These are phyloP conservation scores for Mus pahari DNA, from an alignment of 2,113 vertebrate species.

Conservation along the genomic window DNA sequence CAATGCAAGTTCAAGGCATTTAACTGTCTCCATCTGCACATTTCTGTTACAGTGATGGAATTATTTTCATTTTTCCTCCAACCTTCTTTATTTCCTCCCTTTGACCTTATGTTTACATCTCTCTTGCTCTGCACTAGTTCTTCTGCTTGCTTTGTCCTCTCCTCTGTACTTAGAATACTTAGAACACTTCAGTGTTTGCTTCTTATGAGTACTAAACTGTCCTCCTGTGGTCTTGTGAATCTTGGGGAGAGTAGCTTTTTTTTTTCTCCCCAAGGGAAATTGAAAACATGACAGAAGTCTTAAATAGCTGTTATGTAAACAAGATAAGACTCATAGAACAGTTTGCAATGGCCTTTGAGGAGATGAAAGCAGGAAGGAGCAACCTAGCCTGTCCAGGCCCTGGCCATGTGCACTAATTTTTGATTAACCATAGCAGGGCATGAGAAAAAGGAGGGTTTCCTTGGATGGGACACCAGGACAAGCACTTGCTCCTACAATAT, in stretches of 20 bases:
- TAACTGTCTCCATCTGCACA: background rate
- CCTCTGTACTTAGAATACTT: background rate
- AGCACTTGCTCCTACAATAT: background rate
- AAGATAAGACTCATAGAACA: slow-evolving; percentile 32
- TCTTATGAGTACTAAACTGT: slow-evolving; percentile 40
- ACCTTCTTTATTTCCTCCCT: background rate
- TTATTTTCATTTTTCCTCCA: background rate
- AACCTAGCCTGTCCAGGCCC: background rate
- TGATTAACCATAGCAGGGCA: background rate
- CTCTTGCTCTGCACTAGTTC: background rate
- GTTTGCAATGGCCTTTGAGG: slow-evolving; percentile 55
- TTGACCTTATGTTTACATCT: background rate
- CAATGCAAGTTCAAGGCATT: background rate
- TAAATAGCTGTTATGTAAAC: slow-evolving; percentile 75
- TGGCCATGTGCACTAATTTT: background rate
- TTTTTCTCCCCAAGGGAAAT: slow-evolving; percentile 68
- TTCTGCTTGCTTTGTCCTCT: background rate
- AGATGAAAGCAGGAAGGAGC: slow-evolving; percentile 42
- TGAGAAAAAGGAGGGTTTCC: slow-evolving; percentile 31
- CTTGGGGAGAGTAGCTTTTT: slow-evolving; percentile 60
- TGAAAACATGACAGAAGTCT: slow-evolving; percentile 71
- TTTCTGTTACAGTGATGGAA: slow-evolving; percentile 5
- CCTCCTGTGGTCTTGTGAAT: slow-evolving; percentile 71
- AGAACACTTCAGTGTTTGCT: background rate
- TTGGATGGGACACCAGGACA: background rate